phyloP scores from a whole-genome alignment of 64 coral and sea anemone genomes.

The Dendronephthya gigantea region DNA sequence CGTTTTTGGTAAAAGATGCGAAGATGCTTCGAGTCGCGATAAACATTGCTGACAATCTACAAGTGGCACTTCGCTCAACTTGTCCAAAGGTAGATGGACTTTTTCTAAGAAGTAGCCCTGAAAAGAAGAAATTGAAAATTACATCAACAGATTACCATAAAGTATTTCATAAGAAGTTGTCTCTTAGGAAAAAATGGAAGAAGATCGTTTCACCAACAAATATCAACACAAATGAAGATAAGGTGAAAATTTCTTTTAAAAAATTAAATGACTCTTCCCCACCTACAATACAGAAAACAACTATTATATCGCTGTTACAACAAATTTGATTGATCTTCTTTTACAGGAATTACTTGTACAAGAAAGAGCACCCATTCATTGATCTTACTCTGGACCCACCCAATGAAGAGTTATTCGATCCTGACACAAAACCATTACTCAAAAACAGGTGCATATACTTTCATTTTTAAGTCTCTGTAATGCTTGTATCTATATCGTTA shows the following conservation, averaged over 20 bases:
- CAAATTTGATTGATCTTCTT: neutral
- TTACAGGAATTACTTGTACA: neutral
- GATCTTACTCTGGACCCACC: neutral
- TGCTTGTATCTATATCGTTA: neutral
- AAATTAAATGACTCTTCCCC: neutral
- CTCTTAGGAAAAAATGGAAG: neutral
- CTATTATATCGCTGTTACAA: neutral
- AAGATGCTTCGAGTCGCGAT: neutral
- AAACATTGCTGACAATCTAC: neutral
- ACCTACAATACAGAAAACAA: neutral
- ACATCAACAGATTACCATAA: constrained; percentile 16
- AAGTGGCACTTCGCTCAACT: neutral
- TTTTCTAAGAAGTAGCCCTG: constrained; percentile 28
- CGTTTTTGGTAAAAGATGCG: constrained; percentile 15
- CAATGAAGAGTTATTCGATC: neutral
- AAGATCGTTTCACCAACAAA: neutral
- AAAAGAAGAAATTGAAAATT: constrained; percentile 44
- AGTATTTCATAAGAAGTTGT: neutral
- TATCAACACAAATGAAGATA: neutral
- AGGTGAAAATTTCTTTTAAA: neutral
- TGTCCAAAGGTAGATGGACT: constrained; percentile 33
- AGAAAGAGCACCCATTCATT: neutral
- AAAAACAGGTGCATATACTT: neutral
- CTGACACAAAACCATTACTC: neutral
- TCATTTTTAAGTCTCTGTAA: neutral